phyloP scores from a whole-genome alignment of 2,888 invertebrate species.

The Heliconius ismenius region DNA sequence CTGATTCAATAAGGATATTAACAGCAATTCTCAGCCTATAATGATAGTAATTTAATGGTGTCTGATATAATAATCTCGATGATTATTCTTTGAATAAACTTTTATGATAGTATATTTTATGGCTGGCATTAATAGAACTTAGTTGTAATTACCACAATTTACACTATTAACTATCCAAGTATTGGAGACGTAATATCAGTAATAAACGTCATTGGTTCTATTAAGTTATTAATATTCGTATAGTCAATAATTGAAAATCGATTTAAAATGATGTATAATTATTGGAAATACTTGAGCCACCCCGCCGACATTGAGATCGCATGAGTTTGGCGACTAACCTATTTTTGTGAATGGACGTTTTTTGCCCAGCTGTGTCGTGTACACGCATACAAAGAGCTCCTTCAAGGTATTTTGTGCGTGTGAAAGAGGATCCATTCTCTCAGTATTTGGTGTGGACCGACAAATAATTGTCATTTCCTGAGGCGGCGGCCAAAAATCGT shows the following conservation, averaged over 20 bases:
- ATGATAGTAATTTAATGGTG: conserved; percentile 46
- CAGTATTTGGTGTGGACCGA: conserved; percentile 69
- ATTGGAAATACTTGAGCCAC: conserved; percentile 33
- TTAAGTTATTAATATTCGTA: conserved; percentile 28
- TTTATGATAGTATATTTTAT: conserved; percentile 41
- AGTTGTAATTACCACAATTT: conserved; percentile 44
- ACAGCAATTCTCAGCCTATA: conserved; percentile 45
- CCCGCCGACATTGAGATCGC: conserved; percentile 37
- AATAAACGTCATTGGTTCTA: conserved; percentile 4
- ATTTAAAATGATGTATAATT: conserved; percentile 28
- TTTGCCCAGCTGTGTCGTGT: conserved; percentile 64
- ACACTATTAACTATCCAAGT: conserved; percentile 28
- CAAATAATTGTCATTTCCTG: conserved; percentile 83
- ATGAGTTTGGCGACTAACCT: conserved; percentile 72
- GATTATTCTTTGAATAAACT: conserved; percentile 45
- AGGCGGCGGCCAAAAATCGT: conserved; percentile 67
- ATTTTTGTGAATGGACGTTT: conserved; percentile 81
- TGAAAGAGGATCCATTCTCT: conserved; percentile 77
- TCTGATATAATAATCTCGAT: conserved; percentile 44
- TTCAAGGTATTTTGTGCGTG: conserved; percentile 78
- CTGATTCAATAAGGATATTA: conserved; percentile 49
- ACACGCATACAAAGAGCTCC: conserved; percentile 65
- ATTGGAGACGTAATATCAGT: neutral
- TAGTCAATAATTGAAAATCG: conserved; percentile 27
- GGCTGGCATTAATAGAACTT: conserved; percentile 31